Conservation (phyloP, 2,113 vertebrate species). For the Semicossyphus pulcher region DNA sequence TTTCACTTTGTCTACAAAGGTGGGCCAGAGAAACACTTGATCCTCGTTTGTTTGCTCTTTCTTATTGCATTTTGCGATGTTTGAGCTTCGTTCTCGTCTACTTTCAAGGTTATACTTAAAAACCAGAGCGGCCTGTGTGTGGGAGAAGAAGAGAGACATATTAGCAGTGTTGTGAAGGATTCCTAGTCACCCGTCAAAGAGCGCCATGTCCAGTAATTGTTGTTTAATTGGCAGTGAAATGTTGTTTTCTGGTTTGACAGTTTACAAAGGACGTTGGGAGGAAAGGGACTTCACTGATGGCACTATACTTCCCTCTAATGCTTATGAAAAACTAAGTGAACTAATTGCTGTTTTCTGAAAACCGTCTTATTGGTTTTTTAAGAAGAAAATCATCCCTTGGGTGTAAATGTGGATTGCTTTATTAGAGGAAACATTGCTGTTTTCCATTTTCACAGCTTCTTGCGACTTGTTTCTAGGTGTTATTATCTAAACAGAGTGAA, state of each 20-base stretch:
- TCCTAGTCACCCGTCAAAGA: slow-evolving; percentile 62
- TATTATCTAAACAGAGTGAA: no score
- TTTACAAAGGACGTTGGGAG: slow-evolving; percentile 45
- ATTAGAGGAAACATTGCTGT: background rate
- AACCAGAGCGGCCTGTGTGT: slow-evolving; percentile 16
- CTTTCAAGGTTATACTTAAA: slow-evolving; percentile 27
- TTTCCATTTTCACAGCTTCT: no score
- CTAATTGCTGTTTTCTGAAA: slow-evolving; percentile 55
- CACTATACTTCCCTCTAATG: slow-evolving; percentile 19
- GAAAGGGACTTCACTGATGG: slow-evolving; percentile 5
- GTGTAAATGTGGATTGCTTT: background rate
- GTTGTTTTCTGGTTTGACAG: slow-evolving; percentile 73
- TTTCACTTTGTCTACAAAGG: slow-evolving; percentile 58
- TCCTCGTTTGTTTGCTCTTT: slow-evolving; percentile 7
- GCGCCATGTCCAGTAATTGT: slow-evolving; percentile 68
- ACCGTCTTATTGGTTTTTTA: slow-evolving; percentile 16
- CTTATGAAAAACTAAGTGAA: slow-evolving; percentile 36
- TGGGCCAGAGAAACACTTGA: slow-evolving; percentile 13
- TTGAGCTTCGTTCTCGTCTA: slow-evolving; percentile 15
- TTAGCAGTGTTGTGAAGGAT: slow-evolving; percentile 56
- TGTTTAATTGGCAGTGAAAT: slow-evolving; percentile 80
- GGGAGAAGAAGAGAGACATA: slow-evolving; percentile 38
- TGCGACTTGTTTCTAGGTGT: no score
- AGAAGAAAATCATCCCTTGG: slow-evolving; percentile 10
- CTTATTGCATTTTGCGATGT: slow-evolving; percentile 23